A percentile compares a stretch with the other conserved stretches of the same genome.
Evolutionary conservation across 2,797 vertebrate genomes (phyloP).

Genomic region (Gadopsis marmoratus): DNA sequence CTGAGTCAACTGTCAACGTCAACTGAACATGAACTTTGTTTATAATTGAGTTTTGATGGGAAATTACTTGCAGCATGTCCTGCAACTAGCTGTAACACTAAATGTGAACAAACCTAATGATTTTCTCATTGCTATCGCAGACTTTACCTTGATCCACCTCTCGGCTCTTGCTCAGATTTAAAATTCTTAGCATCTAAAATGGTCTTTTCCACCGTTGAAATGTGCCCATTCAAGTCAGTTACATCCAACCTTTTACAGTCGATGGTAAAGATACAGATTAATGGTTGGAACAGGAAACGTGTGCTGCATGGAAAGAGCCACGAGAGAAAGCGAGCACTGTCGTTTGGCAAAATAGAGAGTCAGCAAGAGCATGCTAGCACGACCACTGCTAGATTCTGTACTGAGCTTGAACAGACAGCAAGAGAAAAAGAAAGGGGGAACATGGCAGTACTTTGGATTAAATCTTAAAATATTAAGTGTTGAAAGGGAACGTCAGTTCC

Average conservation of each 20-base stretch:
- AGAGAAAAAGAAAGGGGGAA: slow-evolving; percentile 42
- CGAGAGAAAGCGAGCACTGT: neutral
- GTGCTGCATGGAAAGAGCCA: slow-evolving; percentile 1
- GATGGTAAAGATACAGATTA: slow-evolving; percentile 6
- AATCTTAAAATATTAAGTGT: slow-evolving; percentile 82
- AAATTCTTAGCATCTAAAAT: neutral
- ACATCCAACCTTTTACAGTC: neutral
- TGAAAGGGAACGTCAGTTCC: slow-evolving; percentile 67
- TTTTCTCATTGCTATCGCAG: slow-evolving; percentile 3
- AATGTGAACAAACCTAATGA: neutral
- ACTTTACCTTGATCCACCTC: neutral
- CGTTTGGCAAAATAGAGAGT: slow-evolving; percentile 10
- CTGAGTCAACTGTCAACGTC: too few relatives aligned
- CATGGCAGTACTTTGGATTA: slow-evolving; percentile 61
- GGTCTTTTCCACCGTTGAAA: neutral
- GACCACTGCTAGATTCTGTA: neutral
- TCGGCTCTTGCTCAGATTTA: neutral
- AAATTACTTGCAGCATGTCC: slow-evolving; percentile 1
- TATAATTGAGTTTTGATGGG: neutral
- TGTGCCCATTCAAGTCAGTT: slow-evolving; percentile 2
- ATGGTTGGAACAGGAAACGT: neutral
- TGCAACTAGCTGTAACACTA: neutral
- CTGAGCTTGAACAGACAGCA: slow-evolving; percentile 31
- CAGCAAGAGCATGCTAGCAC: neutral
- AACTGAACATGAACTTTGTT: slow-evolving; percentile 7